Evolutionary conservation across 2,888 invertebrate species (phyloP), one percentile per base, ranked within the genome.

Genomic region (Andricus curvator): DNA sequence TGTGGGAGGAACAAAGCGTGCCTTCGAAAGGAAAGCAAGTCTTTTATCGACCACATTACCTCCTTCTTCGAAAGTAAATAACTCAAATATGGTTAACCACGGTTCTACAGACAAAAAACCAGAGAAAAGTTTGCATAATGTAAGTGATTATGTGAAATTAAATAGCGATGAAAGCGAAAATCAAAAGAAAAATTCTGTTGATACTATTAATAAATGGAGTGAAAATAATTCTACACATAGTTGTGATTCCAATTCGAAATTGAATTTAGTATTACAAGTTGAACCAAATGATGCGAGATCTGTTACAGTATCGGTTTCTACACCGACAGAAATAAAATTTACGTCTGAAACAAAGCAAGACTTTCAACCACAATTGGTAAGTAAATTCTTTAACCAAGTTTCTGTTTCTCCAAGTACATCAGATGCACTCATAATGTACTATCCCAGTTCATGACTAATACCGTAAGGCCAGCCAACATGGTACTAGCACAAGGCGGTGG

Each of bases 1-100:
- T 91, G 97, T 98, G 1, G 97, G 96, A 78, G 97, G 96, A 90
- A 97, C 96, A 86, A 97, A 97, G 87, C 96, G 96, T 88, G 97
- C 97, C 88, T 98, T 97, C 89, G 97, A 98, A 92, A 94, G 96
- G 78, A 96, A 96, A 92, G 96, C 96, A 0, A 96, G 96, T 76
- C 93, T 96, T 64, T 92, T 89, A 6, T 94, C 93, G 0, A 78
- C 91, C 2, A 89, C 92, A 2, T 86, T 88, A 1, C 85, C 87
- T 1, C 82, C 33, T 67, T 92, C 91, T 84, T 85, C 90, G 78
- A 93, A 93, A 86, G 90, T 84, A 65, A 88, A 86, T 81, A 87
- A 90, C 29, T 87, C 92, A 17, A 91, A 92, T 80, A 87, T 93
- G 41, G 90, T 91, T 76, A 90, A 91, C 77, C 90, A 91, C 70